Evolutionary conservation across 2,888 invertebrate genomes (phyloP).

Genomic region (Lasioglossum calceatum): DNA sequence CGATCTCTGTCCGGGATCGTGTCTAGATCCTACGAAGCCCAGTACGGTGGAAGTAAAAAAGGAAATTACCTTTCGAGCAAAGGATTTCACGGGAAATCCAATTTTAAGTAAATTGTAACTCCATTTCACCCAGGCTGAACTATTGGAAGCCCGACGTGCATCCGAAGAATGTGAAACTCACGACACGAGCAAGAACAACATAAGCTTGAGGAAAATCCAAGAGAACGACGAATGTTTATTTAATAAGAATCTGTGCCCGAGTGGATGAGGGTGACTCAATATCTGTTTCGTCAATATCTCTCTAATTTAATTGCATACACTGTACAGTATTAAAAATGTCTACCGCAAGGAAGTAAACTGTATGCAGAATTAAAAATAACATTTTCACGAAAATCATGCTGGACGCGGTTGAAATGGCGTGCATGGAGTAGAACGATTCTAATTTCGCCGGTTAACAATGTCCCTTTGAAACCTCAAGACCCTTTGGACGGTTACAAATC

Average conservation of each 20-base stretch:
- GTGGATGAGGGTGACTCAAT: neutral
- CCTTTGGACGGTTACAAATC: neutral
- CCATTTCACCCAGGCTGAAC: neutral
- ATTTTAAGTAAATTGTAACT: conserved; percentile 29
- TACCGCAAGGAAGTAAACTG: neutral
- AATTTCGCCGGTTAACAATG: neutral
- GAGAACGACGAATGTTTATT: neutral
- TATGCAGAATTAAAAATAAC: neutral
- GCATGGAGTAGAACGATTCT: neutral
- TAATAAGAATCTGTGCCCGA: neutral
- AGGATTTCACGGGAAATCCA: neutral
- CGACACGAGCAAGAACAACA: neutral
- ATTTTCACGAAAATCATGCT: neutral
- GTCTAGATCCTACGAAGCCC: neutral
- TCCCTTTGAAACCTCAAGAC: neutral
- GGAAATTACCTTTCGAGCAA: neutral
- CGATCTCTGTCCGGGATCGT: neutral
- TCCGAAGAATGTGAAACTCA: neutral
- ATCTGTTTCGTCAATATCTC: neutral
- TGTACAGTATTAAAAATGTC: too few species aligned
- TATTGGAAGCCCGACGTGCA: neutral
- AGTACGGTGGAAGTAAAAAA: neutral
- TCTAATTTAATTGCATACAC: neutral
- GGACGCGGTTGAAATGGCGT: neutral
- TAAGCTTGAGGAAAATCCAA: neutral